Base-by-base conservation (phyloP, 2,888 invertebrate species). In the Palloptera scutellata region DNA sequence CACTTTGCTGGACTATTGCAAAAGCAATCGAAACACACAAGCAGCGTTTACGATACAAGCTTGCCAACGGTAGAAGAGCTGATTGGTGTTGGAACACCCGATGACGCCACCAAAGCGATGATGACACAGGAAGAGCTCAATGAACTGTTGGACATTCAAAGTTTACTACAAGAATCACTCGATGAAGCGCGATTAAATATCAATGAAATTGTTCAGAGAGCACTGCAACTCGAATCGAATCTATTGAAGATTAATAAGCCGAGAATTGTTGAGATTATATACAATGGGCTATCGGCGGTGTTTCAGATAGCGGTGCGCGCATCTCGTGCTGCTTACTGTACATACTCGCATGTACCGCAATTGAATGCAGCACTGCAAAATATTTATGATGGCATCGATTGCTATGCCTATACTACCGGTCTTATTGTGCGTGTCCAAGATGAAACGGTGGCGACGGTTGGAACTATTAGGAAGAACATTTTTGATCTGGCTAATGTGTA, bases 291-390 rank as follows among this genome's bases (percentile, higher is more conserved):
- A 20, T 58, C 64, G 1, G 52, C 69, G 11, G 72, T 78, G 67
- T 81, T 74, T 72, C 62, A 63, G 1, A 66, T 66, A 17, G 75
- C 77, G 69, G 75, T 74, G 4, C 74, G 75, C 4, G 75, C 42
- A 10, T 48, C 72, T 0, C 78, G 76, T 19, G 76, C 79, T 3
- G 80, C 81, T 54, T 81, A 81, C 54, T 81, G 81, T 67, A 76
- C 77, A 42, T 81, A 81, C 57, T 78, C 80, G 0, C 74, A 78
- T 43, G 74, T 81, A 0, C 81, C 81, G 0, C 76, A 80, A 57
- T 69, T 81, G 30, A 79, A 72, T 20, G 72, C 70, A n/a, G 78
- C 79, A 1, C 58, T 81, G 20, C 74, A 79, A 17, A 67, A 75
- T 51, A 68, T 81, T 12, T 77, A 77, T 43, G 78, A 74, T 6